phyloP scores from a whole-genome alignment of 2,113 vertebrate genomes.

The Chitala chitala region DNA sequence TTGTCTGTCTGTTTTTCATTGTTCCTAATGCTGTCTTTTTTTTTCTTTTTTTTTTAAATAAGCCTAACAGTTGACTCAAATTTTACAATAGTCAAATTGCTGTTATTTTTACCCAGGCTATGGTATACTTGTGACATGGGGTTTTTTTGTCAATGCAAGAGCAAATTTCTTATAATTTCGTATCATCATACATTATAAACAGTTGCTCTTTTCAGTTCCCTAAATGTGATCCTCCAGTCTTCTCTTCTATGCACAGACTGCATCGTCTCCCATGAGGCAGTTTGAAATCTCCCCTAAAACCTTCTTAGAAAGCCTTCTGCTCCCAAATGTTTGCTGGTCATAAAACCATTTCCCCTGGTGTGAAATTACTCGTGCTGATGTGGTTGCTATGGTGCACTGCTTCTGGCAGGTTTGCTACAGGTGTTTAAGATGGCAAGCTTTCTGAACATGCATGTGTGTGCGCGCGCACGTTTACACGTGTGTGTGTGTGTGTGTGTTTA shows the following conservation, averaged over 20 bases:
- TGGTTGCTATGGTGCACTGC: slow-evolving; percentile 53
- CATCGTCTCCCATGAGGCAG: background rate
- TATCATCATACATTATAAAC: too few species aligned
- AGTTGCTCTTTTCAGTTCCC: background rate
- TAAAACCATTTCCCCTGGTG: slow-evolving; percentile 5
- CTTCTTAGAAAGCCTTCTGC: background rate
- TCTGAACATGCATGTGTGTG: slow-evolving; percentile 50
- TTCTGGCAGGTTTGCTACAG: slow-evolving; percentile 43
- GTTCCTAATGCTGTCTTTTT: background rate
- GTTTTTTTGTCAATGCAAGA: too few species aligned
- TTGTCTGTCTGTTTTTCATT: too few species aligned
- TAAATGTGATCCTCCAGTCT: background rate
- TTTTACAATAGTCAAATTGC: too few species aligned
- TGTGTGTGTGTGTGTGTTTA: slow-evolving; percentile 13
- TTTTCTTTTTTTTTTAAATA: background rate
- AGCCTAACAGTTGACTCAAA: too few species aligned
- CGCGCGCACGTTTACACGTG: background rate
- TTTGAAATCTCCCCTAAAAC: background rate
- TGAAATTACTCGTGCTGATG: too few species aligned
- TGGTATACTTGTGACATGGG: background rate
- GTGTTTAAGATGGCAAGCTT: slow-evolving; percentile 49
- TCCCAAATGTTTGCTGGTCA: background rate
- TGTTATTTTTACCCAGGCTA: background rate
- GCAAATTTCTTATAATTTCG: too few species aligned
- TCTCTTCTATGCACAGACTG: background rate